Evolutionary conservation across 2,888 invertebrate genomes (phyloP), one percentile per base, ranked within the genome.

Genomic region (Buathra laborator): DNA sequence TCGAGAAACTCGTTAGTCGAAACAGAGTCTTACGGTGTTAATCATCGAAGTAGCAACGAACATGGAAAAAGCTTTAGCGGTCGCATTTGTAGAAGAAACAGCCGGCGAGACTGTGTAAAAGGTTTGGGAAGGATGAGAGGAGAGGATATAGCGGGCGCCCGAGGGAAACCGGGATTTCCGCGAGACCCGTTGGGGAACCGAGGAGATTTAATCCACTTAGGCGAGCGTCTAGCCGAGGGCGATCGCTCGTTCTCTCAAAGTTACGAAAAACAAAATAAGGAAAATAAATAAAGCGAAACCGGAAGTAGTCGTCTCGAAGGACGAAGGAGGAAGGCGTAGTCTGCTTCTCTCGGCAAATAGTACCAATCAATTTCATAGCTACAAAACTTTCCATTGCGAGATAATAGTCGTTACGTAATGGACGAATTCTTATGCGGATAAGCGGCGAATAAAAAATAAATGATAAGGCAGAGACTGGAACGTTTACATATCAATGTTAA

Each of bases 291-390:
- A 67, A 64, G 43, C n/a, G 37, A 68, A 53, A 75, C 67, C 77
- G 86, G 75, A 82, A 75, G 48, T 84, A 75, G 48, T 84, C 59
- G 72, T 86, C 84, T 82, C 78, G 75, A 48, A 72, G 86, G 78
- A 84, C 84, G 74, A 37, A 37, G 37, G 7, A 37, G 37, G 7
- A 37, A 4, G 37, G 37, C 2, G 37, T 37, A 37, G 37, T 37
- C 78, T 64, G 53, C 75, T 74, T 64, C 72, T 64, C 79, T 76
- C 67, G 72, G 2, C 53, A 67, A 51, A 80, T 83, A 53, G 37
- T 62, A 68, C 66, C 12, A 71, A 76, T 71, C 53, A 24, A 67
- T 83, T 83, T 72, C 70, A 64, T 53, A 64, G 51, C 56, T 76
- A 51, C 68, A 71, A 71, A 56, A 16, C 46, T 32, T 46, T 19